Base-by-base conservation (phyloP, 1,140 invertebrate species). In the Ooceraea biroi region DNA sequence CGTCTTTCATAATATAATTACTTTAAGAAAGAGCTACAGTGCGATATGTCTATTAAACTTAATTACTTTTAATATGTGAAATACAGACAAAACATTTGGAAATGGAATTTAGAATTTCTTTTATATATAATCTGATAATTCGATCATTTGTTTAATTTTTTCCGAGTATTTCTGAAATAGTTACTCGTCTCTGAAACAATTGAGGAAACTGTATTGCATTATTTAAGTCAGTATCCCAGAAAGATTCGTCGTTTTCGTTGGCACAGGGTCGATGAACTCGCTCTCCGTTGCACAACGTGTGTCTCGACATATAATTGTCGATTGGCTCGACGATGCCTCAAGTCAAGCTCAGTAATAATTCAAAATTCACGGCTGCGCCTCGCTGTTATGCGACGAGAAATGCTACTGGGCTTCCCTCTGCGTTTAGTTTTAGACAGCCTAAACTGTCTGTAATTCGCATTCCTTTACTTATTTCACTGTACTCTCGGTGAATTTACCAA, bases 261-360 rank as follows among this genome's bases (percentile, higher is more conserved):
- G 12, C 11, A 48, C 19, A 17, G 14, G 76, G 76, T 78, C 41
- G 19, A 80, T 8, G 65, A 80, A 69, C 65, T 30, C 27, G 4
- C 10, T 41, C n/a, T 63, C 58, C 36, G 19, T 44, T 17, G 10
- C 11, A n/a, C 27, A 69, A 55, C 52, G 1, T 27, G 50, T 27
- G 50, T 80, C 36, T 22, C 65, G 50, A 44, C 36, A 14, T 58
- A 22, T 57, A 58, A 66, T 58, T 22, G 19, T 17, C 65, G 50
- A 80, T 80, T 55, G 50, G 19, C 76, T 58, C 36, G 36, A 46
- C 55, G 44, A 80, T 80, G 69, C n/a, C n/a, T 57, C 50, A 22
- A 50, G 30, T 69, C 57, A 78, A 69, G n/a, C 17, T 68, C 50
- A 11, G 48, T 80, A 46, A 80, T 71, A 71, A 71, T 80, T 80